A percentile compares a stretch with the other conserved stretches of the same genome.
phyloP scores from a whole-genome alignment of 35 echinoderm and acorn worm species.

The Heliocidaris tuberculata region DNA sequence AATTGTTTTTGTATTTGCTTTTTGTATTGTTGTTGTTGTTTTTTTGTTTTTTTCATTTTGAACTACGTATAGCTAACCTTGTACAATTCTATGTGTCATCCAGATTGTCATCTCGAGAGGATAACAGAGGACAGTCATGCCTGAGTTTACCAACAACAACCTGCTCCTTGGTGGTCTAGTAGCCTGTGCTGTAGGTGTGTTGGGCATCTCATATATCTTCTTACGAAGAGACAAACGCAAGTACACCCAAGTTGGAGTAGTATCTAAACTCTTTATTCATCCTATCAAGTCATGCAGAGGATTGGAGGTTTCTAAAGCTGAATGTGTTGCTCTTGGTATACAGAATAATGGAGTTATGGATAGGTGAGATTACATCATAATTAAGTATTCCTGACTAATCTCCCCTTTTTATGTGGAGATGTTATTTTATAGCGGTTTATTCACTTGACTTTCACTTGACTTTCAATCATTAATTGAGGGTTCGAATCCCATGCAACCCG shows the following conservation, averaged over 20 bases:
- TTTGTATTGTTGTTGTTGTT: too few species aligned
- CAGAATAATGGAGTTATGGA: background rate
- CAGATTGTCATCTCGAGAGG: too few species aligned
- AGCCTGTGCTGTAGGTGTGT: slow-evolving; percentile 24
- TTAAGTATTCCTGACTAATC: background rate
- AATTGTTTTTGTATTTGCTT: too few species aligned
- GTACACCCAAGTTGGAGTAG: slow-evolving; percentile 26
- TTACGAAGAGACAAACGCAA: slow-evolving; percentile 10
- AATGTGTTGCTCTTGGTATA: slow-evolving; percentile 13
- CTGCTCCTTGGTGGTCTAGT: slow-evolving; percentile 11
- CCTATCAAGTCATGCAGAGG: slow-evolving; percentile 48
- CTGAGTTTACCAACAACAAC: slow-evolving; percentile 21
- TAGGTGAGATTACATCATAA: background rate
- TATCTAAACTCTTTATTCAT: slow-evolving; percentile 16
- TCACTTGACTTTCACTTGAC: too few species aligned
- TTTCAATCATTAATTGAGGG: too few species aligned
- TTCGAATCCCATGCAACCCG: too few species aligned
- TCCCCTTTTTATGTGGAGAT: background rate
- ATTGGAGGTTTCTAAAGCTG: background rate
- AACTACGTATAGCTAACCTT: too few species aligned
- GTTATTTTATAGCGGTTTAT: too few species aligned
- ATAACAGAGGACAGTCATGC: background rate
- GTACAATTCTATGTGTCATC: too few species aligned
- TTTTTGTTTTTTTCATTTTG: too few species aligned
- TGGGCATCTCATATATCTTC: background rate